Evolutionary conservation across 1,140 invertebrate species (phyloP), one percentile per base, ranked within the genome.

Genomic region (Papilio aristodemus): DNA sequence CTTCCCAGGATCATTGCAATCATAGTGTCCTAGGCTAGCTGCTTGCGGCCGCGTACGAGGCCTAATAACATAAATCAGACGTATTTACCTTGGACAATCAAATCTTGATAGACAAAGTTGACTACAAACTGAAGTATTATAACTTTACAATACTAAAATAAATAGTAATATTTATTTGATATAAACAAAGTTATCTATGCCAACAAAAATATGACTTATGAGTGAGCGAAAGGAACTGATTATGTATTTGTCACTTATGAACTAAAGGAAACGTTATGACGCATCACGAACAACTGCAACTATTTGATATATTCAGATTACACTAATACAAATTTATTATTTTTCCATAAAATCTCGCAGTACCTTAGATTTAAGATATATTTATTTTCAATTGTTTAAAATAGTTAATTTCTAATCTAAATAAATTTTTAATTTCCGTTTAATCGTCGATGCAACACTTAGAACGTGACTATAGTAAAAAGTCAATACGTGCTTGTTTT

Each of bases 121-220:
- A 8, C 22, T 36, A 60, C 46, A 10, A 19, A 37, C 17, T 11
- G 58, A 43, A 17, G 41, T 17, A 13, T 43, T 43, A 11, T 43
- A 43, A 43, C 14, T 43, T 8, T 43, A 43, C 58, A 13, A 1
- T 36, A 59, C 13, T 27, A 59, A 59, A 59, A 59, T 36, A 59
- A 59, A 59, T 37, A 59, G 25, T 43, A 13, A 8, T 60, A 60
- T 54, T 54, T 54, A 54, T 54, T 54, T 54, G 9, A 54, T 54
- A 10, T 54, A 54, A 54, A 54, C 46, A 54, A 14, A 13, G 46
- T 54, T 54, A 25, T 50, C 9, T 3, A 50, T 54, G 46, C 22
- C 9, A 13, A 54, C 46, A 54, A 54, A 32, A 54, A 22, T 6
- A 54, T 25, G 46, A 54, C 46, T 54, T 17, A 25, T 22, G 46